Conservation (phyloP, 2,113 vertebrate species). For the cattle (Bos taurus) region ARS-UCD2.0 NC_037332.1:16683501-16684000, state of each 20-base stretch:
- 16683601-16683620: neutral
- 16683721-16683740: neutral
- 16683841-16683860: neutral
- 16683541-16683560: neutral
- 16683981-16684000: neutral
- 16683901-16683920: neutral
- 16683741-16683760: neutral
- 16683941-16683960: neutral
- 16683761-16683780: neutral
- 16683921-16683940: neutral
- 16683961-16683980: neutral
- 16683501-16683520: neutral
- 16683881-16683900: neutral
- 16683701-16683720: neutral
- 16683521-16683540: neutral
- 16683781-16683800: neutral
- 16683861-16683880: neutral
- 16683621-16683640: neutral
- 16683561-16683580: neutral
- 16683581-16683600: neutral
- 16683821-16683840: neutral
- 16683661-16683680: neutral
- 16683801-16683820: neutral
- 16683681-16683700: neutral
- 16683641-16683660: neutral